These are phyloP conservation scores for Thymelicus acteon DNA, from an alignment of 2,888 invertebrate genomes.

Conservation along the genomic window DNA sequence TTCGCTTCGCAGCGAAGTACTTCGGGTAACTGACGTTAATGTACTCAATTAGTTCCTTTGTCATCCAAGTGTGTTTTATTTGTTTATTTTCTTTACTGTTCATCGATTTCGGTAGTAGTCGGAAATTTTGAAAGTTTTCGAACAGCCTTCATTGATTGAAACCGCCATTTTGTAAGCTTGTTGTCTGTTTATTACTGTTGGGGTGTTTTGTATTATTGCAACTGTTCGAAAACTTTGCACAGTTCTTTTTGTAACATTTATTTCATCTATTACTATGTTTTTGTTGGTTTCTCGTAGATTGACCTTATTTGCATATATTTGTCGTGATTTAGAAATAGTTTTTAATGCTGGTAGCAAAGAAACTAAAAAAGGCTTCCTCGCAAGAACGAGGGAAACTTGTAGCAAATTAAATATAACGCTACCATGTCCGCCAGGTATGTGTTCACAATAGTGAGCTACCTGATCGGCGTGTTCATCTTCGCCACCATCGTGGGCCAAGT, in stretches of 20 bases:
- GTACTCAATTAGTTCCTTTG: constrained; percentile 62
- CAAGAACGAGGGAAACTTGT: too few relatives aligned
- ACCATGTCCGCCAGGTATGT: constrained; percentile 89
- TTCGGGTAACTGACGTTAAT: constrained; percentile 68
- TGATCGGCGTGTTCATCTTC: constrained; percentile 98
- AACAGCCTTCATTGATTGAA: constrained; percentile 86
- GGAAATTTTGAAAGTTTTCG: constrained; percentile 85
- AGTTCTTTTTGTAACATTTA: constrained; percentile 49
- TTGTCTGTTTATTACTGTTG: constrained; percentile 56
- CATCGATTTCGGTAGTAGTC: constrained; percentile 63
- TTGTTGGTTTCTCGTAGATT: constrained; percentile 16
- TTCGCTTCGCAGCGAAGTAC: constrained; percentile 80
- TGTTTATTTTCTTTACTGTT: constrained; percentile 66
- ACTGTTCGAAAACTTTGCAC: constrained; percentile 87
- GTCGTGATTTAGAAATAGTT: not conserved
- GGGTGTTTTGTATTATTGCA: constrained; percentile 72
- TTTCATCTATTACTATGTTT: constrained; percentile 38
- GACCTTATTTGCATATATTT: not conserved
- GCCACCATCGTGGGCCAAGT: constrained; percentile 99
- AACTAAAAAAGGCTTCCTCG: too few relatives aligned
- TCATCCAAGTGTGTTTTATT: constrained; percentile 69
- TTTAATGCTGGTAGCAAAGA: not conserved
- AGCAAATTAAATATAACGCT: not conserved
- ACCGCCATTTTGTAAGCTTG: constrained; percentile 77
- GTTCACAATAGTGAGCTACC: constrained; percentile 98